Evolutionary conservation across 2,113 vertebrate genomes (phyloP).

Genomic region (Fregetta grallaria): DNA sequence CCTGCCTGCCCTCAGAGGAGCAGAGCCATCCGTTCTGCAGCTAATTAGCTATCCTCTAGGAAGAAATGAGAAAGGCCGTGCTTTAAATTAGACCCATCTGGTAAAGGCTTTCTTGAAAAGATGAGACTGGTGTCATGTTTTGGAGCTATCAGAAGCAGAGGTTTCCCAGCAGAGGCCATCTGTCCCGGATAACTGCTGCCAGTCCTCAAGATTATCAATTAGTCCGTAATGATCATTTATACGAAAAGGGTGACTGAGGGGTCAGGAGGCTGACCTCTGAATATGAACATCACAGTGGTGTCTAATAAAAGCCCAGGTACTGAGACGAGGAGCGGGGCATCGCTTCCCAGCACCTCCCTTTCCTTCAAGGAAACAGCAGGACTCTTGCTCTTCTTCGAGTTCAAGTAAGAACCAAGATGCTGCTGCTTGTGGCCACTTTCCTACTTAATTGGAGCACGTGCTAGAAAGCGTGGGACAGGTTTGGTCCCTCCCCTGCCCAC

Average conservation of each 20-base stretch:
- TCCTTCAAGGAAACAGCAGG: accelerated
- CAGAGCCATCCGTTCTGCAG: background rate
- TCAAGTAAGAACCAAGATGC: background rate
- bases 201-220: background rate
- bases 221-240: background rate
- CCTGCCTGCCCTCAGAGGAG: background rate
- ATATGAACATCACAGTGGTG: accelerated
- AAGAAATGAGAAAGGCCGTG: background rate
- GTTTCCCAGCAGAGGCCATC: background rate
- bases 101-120: background rate
- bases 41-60: background rate
- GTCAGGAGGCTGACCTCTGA: background rate
- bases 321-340: accelerated
- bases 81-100: background rate
- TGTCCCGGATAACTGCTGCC: background rate
- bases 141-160: background rate
- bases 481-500: background rate
- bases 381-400: background rate
- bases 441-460: accelerated
- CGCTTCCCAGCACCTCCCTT: background rate
- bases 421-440: background rate
- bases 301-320: background rate
- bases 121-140: background rate
- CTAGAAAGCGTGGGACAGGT: accelerated
- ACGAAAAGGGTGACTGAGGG: background rate